These are phyloP conservation scores for Chrysochloris asiatica DNA, from an alignment of 2,113 vertebrate species.

Conservation along the genomic window DNA sequence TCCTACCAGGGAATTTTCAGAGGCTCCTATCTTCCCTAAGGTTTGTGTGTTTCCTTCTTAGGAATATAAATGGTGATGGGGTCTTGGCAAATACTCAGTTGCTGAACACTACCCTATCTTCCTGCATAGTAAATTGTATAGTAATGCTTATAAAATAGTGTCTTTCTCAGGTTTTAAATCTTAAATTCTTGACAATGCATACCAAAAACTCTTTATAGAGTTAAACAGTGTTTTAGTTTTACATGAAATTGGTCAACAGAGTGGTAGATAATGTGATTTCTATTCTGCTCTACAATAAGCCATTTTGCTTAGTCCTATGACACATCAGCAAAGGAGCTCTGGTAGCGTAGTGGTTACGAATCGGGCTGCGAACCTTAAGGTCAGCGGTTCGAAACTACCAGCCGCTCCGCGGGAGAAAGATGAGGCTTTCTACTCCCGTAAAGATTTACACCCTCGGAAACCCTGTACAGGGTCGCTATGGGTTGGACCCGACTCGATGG, in stretches of 20 bases:
- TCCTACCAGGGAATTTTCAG: neutral
- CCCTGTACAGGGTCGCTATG: too few relatives aligned
- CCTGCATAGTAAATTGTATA: neutral
- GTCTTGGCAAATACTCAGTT: neutral
- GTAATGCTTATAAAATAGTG: neutral
- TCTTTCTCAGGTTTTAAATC: neutral
- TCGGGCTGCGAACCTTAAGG: too few relatives aligned
- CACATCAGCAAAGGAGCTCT: too few relatives aligned
- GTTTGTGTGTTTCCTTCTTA: neutral
- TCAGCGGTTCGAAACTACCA: too few relatives aligned
- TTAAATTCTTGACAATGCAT: slow-evolving; percentile 23
- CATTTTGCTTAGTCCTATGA: neutral
- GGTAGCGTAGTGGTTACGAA: too few relatives aligned
- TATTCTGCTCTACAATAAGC: neutral
- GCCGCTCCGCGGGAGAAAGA: too few relatives aligned
- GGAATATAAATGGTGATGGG: neutral
- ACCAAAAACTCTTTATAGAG: neutral
- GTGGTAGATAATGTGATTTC: neutral
- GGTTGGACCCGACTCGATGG: too few relatives aligned
- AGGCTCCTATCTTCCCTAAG: neutral
- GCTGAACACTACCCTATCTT: neutral
- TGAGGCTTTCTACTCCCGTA: too few relatives aligned
- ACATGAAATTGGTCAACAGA: neutral
- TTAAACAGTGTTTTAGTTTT: neutral
- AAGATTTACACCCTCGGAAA: too few relatives aligned